phyloP scores from a whole-genome alignment of 2,113 vertebrate genomes.

The Oostethus manadensis region DNA sequence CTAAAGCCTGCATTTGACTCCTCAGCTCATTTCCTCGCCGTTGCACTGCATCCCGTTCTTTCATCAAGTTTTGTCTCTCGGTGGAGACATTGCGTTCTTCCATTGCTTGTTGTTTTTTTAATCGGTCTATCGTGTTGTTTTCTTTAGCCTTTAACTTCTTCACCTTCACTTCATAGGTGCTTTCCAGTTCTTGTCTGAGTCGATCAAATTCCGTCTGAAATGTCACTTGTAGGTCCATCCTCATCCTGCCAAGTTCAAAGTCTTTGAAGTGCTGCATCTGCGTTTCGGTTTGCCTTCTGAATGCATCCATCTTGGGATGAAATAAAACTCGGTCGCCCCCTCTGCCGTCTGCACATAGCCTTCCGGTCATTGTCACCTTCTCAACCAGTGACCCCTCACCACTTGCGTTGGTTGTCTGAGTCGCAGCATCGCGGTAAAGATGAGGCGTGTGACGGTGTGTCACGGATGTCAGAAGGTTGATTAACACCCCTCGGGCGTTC shows the following conservation, averaged over 20 bases:
- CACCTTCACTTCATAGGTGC: slow-evolving; percentile 74
- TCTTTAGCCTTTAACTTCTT: slow-evolving; percentile 81
- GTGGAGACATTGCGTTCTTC: slow-evolving; percentile 83
- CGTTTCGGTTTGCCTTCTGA: slow-evolving; percentile 81
- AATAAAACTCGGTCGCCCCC: slow-evolving; percentile 70
- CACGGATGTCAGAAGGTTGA: slow-evolving; percentile 76
- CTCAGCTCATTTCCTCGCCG: slow-evolving; percentile 81
- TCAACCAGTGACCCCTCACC: slow-evolving; percentile 79
- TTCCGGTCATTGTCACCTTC: slow-evolving; percentile 89
- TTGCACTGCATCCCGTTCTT: slow-evolving; percentile 82
- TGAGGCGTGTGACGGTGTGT: slow-evolving; percentile 62
- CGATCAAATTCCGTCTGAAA: slow-evolving; percentile 77
- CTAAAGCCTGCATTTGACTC: slow-evolving; percentile 82
- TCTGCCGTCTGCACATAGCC: slow-evolving; percentile 78
- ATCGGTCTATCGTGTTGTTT: slow-evolving; percentile 81
- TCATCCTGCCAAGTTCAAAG: slow-evolving; percentile 80
- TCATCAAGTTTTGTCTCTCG: slow-evolving; percentile 83
- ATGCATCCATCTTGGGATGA: slow-evolving; percentile 76
- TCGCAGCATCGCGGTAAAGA: slow-evolving; percentile 62
- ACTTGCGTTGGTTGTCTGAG: slow-evolving; percentile 73
- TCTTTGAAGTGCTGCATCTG: slow-evolving; percentile 85
- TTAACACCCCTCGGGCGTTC: slow-evolving; percentile 78
- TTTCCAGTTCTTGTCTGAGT: slow-evolving; percentile 78
- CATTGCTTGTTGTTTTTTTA: slow-evolving; percentile 88
- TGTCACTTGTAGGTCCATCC: slow-evolving; percentile 79